These are phyloP conservation scores for Dolomedes plantarius DNA, from an alignment of 2,888 invertebrate species.

Conservation along the genomic window DNA sequence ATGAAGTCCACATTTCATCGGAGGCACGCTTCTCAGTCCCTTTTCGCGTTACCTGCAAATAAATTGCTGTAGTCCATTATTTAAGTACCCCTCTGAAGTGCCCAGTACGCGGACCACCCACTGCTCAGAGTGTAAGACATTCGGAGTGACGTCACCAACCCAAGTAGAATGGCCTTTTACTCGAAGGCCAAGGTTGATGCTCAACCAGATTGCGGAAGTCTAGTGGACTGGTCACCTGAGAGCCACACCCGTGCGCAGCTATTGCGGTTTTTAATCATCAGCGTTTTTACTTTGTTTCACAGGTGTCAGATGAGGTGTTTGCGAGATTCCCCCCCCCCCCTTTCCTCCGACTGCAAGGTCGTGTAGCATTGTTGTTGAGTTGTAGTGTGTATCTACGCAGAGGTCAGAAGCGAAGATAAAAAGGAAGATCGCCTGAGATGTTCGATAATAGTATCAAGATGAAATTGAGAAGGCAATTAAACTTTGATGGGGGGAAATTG, in stretches of 20 bases:
- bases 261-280: slow-evolving; percentile 35
- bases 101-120: slow-evolving; percentile 51
- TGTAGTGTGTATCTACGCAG: background rate
- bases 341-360: slow-evolving; percentile 10
- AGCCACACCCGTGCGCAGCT: slow-evolving; percentile 35
- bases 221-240: slow-evolving; percentile 33
- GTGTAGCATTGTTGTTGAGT: slow-evolving; percentile 4
- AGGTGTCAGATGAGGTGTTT: slow-evolving; percentile 53
- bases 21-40: background rate
- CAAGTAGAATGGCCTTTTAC: slow-evolving; percentile 57
- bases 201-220: slow-evolving; percentile 64
- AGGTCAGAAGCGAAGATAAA: background rate
- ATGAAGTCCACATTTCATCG: background rate
- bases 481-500: too few relatives aligned
- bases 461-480: too few relatives aligned
- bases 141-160: slow-evolving; percentile 45
- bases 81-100: background rate
- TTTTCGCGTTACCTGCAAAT: background rate
- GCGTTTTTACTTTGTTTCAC: slow-evolving; percentile 46
- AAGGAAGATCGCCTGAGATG: background rate
- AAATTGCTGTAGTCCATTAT: background rate
- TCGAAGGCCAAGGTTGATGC: slow-evolving; percentile 56
- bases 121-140: background rate
- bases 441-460: too few relatives aligned
- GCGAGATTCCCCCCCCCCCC: background rate